Percentiles rank a stretch among this genome's conserved stretches.
Evolutionary conservation across 1,140 invertebrate species (phyloP).

Genomic region (Mycetomoellerius zeteki): DNA sequence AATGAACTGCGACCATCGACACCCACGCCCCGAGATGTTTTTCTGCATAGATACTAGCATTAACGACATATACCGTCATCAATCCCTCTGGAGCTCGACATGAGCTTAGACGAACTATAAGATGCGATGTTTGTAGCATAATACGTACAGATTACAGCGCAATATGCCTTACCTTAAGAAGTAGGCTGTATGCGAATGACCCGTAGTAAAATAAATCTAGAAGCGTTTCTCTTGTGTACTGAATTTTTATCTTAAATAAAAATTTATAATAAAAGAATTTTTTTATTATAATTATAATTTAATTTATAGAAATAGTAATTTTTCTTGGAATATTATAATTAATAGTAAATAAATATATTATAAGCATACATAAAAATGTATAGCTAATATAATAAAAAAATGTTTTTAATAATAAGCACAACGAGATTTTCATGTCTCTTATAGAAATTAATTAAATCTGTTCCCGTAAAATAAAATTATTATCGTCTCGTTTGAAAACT

Average conservation of each 20-base stretch:
- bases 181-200: conserved; percentile 3
- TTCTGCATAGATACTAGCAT: conserved; percentile 25
- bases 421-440: not conserved
- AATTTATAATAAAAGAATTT: not conserved
- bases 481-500: conserved; percentile 8
- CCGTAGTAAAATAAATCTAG: not conserved
- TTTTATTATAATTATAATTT: not conserved
- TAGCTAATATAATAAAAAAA: not conserved
- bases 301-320: not conserved
- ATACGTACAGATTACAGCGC: not conserved
- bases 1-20: conserved; percentile 74
- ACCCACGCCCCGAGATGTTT: conserved; percentile 69
- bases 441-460: not conserved
- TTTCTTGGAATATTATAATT: not conserved
- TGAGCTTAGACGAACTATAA: conserved; percentile 34
- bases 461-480: conserved; percentile 21
- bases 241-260: conserved; percentile 1
- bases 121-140: conserved; percentile 40
- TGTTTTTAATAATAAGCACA: not conserved
- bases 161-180: conserved; percentile 3
- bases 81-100: not conserved
- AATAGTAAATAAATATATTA: not conserved
- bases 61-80: conserved; percentile 45
- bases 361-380: not conserved
- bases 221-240: not conserved